Evolutionary conservation across 2,113 vertebrate species (phyloP).

Genomic region (Lucifuga dentata): DNA sequence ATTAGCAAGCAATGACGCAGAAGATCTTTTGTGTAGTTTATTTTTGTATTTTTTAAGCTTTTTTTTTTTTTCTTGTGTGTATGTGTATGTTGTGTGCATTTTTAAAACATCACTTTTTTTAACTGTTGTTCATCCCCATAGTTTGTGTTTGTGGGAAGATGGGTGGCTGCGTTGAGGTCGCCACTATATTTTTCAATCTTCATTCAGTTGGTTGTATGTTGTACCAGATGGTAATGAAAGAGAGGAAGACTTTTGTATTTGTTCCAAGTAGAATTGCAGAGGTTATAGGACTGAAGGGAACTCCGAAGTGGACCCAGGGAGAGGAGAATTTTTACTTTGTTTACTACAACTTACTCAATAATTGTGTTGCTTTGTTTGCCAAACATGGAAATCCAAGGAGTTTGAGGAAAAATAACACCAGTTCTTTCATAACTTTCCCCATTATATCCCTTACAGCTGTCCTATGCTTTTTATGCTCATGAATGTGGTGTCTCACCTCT

Average conservation of each 20-base stretch:
- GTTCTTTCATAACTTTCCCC: constrained; percentile 17
- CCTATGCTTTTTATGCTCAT: constrained; percentile 70
- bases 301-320: constrained; percentile 75
- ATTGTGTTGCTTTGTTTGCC: constrained; percentile 80
- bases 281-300: constrained; percentile 81
- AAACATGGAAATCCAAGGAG: constrained; percentile 71
- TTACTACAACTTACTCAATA: constrained; percentile 69
- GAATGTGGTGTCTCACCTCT: constrained; percentile 65
- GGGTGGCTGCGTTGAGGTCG: constrained; percentile 66
- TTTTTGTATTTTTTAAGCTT: constrained; percentile 86
- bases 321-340: constrained; percentile 76
- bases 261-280: constrained; percentile 73
- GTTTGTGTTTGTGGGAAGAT: constrained; percentile 75
- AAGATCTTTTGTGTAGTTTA: constrained; percentile 85
- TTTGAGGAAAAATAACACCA: constrained; percentile 41
- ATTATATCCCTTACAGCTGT: constrained; percentile 53
- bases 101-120: constrained; percentile 74
- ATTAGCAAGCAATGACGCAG: constrained; percentile 79
- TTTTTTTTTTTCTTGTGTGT: constrained; percentile 68
- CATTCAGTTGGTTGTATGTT: constrained; percentile 71
- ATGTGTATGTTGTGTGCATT: constrained; percentile 79
- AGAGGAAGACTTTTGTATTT: constrained; percentile 74
- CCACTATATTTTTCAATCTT: constrained; percentile 79
- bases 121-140: constrained; percentile 77
- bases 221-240: constrained; percentile 58